phyloP scores from a whole-genome alignment of 2,888 invertebrate species.

The Cheilosia soror region DNA sequence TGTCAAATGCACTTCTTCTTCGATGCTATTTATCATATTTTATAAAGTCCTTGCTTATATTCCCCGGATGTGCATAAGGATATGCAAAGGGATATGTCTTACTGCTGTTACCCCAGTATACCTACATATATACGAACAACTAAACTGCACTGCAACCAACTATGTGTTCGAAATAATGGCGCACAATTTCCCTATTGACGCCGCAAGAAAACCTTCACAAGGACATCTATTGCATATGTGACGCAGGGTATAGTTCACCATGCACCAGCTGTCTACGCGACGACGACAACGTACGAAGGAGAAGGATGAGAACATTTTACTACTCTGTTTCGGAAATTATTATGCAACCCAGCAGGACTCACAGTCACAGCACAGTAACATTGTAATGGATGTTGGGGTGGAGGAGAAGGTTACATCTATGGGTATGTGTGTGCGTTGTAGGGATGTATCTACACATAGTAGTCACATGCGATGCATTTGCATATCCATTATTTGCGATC shows the following conservation, averaged over 20 bases:
- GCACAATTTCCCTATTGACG: constrained; percentile 62
- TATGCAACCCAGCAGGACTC: constrained; percentile 54
- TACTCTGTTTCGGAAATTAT: constrained; percentile 41
- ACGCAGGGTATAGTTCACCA: constrained; percentile 27
- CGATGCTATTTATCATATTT: constrained; percentile 71
- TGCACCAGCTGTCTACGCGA: constrained; percentile 21
- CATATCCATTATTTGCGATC: constrained; percentile 59
- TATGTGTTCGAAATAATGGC: constrained; percentile 54
- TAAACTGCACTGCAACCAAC: constrained; percentile 26
- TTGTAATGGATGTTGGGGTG: constrained; percentile 20
- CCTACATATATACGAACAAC: constrained; percentile 18
- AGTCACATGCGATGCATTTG: constrained; percentile 51
- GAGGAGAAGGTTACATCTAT: not conserved
- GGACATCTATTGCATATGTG: constrained; percentile 43
- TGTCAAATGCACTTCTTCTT: constrained; percentile 61
- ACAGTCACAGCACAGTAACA: constrained; percentile 32
- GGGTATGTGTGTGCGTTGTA: not conserved
- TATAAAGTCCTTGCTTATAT: constrained; percentile 66
- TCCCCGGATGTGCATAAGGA: constrained; percentile 47
- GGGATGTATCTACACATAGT: not conserved
- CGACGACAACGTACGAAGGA: constrained; percentile 15
- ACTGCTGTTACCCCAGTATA: constrained; percentile 34
- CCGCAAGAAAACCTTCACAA: constrained; percentile 50
- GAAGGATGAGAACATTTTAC: constrained; percentile 49
- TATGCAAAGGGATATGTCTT: constrained; percentile 50